phyloP scores from a whole-genome alignment of 2,797 vertebrate genomes.

The Fratercula arctica region DNA sequence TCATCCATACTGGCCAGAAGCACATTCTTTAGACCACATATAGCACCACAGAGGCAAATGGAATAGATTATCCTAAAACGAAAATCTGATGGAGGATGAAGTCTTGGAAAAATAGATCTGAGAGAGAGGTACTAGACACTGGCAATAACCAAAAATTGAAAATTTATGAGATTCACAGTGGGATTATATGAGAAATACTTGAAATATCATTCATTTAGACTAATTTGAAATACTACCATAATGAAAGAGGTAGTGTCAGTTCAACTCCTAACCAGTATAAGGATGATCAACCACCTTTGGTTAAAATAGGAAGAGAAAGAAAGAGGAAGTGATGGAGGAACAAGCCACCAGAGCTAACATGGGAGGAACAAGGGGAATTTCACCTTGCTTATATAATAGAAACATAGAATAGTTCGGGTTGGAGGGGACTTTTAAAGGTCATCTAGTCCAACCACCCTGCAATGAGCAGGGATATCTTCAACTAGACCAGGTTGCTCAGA shows the following conservation, averaged over 20 bases:
- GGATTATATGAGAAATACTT: background rate
- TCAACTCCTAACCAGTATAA: background rate
- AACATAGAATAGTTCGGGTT: background rate
- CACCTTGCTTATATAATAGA: background rate
- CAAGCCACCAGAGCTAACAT: background rate
- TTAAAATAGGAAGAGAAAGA: background rate
- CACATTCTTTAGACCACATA: background rate
- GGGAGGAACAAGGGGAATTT: background rate
- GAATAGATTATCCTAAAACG: background rate
- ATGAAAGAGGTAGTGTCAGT: background rate
- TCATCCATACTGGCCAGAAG: background rate
- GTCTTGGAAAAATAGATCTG: background rate
- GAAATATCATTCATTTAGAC: background rate
- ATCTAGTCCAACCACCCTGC: fast-evolving
- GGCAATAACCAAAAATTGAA: background rate
- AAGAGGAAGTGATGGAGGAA: background rate
- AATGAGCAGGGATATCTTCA: background rate
- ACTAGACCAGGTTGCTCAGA: background rate
- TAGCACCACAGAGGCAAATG: background rate
- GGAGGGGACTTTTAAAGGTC: background rate
- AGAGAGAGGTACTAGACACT: background rate
- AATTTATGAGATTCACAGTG: background rate
- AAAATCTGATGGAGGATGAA: background rate
- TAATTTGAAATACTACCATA: background rate
- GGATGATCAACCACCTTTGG: background rate